These are phyloP conservation scores for zebrafish (Danio rerio) DNA, from an alignment of 2,113 vertebrate species.

Conservation along the genomic window DNA sequence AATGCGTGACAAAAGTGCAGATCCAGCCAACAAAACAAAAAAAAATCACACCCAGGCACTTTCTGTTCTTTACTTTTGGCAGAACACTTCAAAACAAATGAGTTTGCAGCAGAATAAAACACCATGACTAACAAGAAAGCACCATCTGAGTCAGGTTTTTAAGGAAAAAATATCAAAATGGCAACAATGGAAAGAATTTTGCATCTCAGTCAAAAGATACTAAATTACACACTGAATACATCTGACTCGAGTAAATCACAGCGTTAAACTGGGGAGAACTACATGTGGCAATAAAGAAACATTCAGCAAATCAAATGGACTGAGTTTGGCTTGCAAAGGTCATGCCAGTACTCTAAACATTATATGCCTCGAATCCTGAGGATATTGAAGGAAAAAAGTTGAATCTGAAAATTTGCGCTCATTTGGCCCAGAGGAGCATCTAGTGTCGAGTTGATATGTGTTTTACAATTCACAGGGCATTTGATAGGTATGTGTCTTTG, in stretches of 20 bases:
- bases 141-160: conserved; percentile 43
- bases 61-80: conserved; percentile 47
- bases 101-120: conserved; percentile 55
- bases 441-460: conserved; percentile 42
- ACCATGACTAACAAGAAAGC: conserved; percentile 70
- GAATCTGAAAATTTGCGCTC: conserved; percentile 36
- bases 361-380: background rate
- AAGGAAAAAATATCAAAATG: conserved; percentile 53
- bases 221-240: background rate
- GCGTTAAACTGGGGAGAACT: conserved; percentile 17
- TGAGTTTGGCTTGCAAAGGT: background rate
- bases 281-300: background rate
- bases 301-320: conserved; percentile 17
- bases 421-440: conserved; percentile 21
- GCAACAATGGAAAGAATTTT: background rate
- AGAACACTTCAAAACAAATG: conserved; percentile 57
- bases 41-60: conserved; percentile 18
- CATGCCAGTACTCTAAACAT: background rate
- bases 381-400: conserved; percentile 24
- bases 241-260: background rate
- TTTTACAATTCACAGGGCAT: conserved; percentile 54
- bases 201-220: background rate
- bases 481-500: conserved; percentile 55
- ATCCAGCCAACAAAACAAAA: conserved; percentile 43
- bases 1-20: conserved; percentile 60